Base-by-base conservation (phyloP, 2,797 vertebrate genomes). In the Avahi laniger region DNA sequence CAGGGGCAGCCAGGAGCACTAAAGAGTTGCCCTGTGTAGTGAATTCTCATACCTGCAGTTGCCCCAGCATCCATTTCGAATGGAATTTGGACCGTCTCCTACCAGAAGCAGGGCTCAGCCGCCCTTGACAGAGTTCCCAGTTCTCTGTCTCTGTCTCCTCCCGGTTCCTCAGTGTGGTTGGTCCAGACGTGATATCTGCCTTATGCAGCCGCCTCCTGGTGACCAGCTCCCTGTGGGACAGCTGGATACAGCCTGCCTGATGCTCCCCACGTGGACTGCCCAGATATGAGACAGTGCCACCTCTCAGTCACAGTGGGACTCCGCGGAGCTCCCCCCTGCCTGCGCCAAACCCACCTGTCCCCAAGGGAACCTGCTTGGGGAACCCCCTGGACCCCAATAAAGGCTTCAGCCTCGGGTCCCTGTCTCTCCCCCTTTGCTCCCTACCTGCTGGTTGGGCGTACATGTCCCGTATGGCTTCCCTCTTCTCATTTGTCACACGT, bases 141-240 rank as follows among this genome's bases (percentile, higher is more conserved):
- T 35, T 82, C 43, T 57, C 13, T 4, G 30, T 20, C 43, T 38
- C 69, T 7, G 30, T 18, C 54, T 38, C 69, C 67, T 48, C 57
- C 5, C 3, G 2, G 43, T 46, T 43, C 52, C 38, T 48, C n/a
- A 5, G 0, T 30, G 41, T 2, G 43, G 7, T 15, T 0, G 0
- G 17, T 26, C 17, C 79, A 73, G 13, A 72, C 61, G 4, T n/a
- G n/a, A 67, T 9, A 26, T 11, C 18, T 17, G 70, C n/a, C 15
- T 33, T 24, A 26, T 14, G 13, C 20, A 72, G 10, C 11, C 0
- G 0, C 59, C 46, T 65, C 75, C 76, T 59, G 65, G 54, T 80
- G 50, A 43, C 30, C 63, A 30, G 41, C 7, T 28, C 4, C 78
- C 38, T 59, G 28, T 26, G 52, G 14, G 30, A 59, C 52, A 59